A percentile compares a stretch with the other conserved stretches of the same genome.
phyloP scores from a whole-genome alignment of 2,797 vertebrate genomes.

The Mormyrus hasselquistii region DNA sequence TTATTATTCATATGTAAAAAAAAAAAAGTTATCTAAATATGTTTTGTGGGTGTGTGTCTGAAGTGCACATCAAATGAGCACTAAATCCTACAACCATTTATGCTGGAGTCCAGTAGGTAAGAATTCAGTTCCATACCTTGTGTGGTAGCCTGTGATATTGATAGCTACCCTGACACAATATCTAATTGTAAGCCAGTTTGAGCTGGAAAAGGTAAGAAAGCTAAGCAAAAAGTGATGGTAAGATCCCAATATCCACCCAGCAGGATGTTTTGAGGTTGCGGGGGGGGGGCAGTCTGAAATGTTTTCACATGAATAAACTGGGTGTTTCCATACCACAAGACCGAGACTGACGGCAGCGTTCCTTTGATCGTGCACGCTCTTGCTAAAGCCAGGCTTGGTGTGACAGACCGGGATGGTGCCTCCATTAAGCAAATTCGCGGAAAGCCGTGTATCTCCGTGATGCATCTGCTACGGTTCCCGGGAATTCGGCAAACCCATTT shows the following conservation, averaged over 20 bases:
- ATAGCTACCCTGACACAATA: not conserved
- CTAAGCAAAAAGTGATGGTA: not conserved
- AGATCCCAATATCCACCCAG: not conserved
- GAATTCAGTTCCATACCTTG: not conserved
- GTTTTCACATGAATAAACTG: not conserved
- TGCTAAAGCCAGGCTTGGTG: not conserved
- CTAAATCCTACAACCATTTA: not conserved
- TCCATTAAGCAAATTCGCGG: not conserved
- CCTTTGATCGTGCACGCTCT: not conserved
- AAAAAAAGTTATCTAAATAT: not conserved
- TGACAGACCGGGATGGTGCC: not conserved
- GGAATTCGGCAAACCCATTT: not conserved
- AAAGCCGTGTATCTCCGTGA: not conserved
- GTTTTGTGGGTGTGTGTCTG: not conserved
- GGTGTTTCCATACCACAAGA: not conserved
- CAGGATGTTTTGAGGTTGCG: not conserved
- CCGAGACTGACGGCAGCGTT: not conserved
- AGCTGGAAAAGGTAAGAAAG: not conserved
- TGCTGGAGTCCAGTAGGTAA: not conserved
- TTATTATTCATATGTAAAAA: not conserved
- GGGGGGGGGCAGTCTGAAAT: not conserved
- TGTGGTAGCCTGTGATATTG: not conserved
- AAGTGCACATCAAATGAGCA: not conserved
- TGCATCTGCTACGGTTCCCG: not conserved
- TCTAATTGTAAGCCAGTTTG: not conserved